Evolutionary conservation across 1,140 invertebrate species (phyloP).

Genomic region (Phortica variegata): DNA sequence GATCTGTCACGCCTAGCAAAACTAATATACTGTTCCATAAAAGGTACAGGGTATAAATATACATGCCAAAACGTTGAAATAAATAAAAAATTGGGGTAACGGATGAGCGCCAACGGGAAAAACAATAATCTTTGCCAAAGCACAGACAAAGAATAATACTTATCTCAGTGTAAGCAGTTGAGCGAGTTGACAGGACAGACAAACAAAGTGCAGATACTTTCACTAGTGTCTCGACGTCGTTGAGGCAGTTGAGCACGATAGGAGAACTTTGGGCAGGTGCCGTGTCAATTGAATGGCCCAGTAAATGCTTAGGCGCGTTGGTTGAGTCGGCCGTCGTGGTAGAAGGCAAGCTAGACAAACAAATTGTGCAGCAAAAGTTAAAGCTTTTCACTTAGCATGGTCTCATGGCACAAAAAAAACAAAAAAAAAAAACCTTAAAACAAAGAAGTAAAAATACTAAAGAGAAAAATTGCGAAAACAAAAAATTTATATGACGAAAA

Average conservation of each 20-base stretch:
- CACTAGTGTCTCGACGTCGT: too few species aligned
- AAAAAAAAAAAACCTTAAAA: constrained; percentile 38
- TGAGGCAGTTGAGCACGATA: too few species aligned
- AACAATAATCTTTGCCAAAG: constrained; percentile 9
- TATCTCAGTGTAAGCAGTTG: constrained; percentile 33
- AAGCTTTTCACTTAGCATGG: constrained; percentile 26
- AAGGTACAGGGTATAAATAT: too few species aligned
- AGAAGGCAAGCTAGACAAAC: constrained; percentile 15
- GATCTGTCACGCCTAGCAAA: too few species aligned
- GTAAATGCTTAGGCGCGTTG: constrained; percentile 25
- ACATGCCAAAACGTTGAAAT: background rate
- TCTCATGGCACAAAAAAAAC: constrained; percentile 19
- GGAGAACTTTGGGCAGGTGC: constrained; percentile 40
- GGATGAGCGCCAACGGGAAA: background rate
- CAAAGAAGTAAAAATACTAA: constrained; percentile 12
- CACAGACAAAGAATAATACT: constrained; percentile 29
- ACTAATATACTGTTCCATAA: too few species aligned
- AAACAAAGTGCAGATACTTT: background rate
- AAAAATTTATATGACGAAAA: constrained; percentile 14
- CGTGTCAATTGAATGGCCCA: constrained; percentile 48
- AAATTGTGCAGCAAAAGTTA: constrained; percentile 43
- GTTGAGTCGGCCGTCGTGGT: background rate
- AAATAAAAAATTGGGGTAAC: constrained; percentile 7
- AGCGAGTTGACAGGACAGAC: constrained; percentile 14
- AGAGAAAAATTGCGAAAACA: constrained; percentile 7